Evolutionary conservation across 2,113 vertebrate genomes (phyloP).

Genomic region (Cyanoliseus patagonus): DNA sequence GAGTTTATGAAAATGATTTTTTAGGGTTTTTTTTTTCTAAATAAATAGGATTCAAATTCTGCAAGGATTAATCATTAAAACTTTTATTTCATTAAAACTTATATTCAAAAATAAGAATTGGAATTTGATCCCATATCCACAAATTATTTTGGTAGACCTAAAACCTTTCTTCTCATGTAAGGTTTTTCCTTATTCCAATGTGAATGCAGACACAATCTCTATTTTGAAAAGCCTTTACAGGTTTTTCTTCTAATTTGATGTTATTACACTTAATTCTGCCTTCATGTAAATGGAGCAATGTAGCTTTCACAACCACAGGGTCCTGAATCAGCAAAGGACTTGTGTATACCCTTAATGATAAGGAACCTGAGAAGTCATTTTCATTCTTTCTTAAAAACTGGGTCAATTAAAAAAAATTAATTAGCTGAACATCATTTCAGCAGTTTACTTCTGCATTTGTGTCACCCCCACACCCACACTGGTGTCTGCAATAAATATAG

Average conservation of each 20-base stretch:
- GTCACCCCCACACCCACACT: rapidly evolving
- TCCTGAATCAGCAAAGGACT: not conserved
- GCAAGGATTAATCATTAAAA: not conserved
- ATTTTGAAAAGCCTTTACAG: not conserved
- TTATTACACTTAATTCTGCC: not conserved
- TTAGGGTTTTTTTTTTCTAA: not conserved
- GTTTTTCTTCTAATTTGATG: not conserved
- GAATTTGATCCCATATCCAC: not conserved
- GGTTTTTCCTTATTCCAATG: not conserved
- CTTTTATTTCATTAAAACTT: not conserved
- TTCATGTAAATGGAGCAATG: not conserved
- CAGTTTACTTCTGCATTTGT: not conserved
- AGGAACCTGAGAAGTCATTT: not conserved
- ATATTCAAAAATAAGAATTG: not conserved
- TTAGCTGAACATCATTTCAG: not conserved
- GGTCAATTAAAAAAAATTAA: not conserved
- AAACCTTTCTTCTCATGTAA: not conserved
- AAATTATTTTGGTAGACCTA: not conserved
- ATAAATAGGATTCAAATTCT: not conserved
- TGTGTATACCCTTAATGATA: not conserved
- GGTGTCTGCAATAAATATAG: not conserved
- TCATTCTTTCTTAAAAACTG: not conserved
- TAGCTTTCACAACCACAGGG: not conserved
- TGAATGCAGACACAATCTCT: not conserved
- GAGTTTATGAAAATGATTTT: not conserved